Evolutionary conservation across 2,888 invertebrate species (phyloP).

Genomic region (Marasmarcha lunaedactyla): DNA sequence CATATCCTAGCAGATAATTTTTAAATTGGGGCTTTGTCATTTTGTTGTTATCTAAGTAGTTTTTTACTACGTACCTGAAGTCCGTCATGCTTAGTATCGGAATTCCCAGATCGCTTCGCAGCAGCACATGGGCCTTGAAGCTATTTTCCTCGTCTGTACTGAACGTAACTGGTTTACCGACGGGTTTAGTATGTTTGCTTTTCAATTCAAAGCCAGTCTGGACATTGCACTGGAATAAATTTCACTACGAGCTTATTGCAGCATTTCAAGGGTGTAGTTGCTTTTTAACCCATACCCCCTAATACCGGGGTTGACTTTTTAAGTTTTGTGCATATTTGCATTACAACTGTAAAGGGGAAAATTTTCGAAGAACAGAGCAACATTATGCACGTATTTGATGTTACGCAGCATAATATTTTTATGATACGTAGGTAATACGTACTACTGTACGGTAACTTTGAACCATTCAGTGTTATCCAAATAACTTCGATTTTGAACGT

Average conservation of each 20-base stretch:
- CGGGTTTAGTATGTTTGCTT: slow-evolving; percentile 1
- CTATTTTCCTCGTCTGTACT: slow-evolving; percentile 1
- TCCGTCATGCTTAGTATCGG: background rate
- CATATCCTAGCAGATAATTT: no score
- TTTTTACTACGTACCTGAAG: background rate
- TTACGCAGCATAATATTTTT: no score
- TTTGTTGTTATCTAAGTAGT: background rate
- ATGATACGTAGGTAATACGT: no score
- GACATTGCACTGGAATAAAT: background rate
- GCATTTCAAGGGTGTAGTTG: background rate
- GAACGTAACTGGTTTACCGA: slow-evolving; percentile 1
- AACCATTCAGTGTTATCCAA: no score
- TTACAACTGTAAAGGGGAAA: no score
- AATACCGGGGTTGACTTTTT: no score
- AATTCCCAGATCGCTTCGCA: slow-evolving; percentile 1
- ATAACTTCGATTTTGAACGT: no score
- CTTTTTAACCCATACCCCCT: background rate
- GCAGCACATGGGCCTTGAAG: slow-evolving; percentile 2
- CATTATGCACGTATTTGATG: no score
- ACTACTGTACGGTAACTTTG: no score
- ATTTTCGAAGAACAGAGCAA: no score
- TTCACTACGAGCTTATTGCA: background rate
- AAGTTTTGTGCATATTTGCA: no score
- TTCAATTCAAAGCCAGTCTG: background rate
- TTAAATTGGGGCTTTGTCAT: no score